Percentiles rank a stretch among this genome's conserved stretches.
These are phyloP conservation scores for Gymnobelideus leadbeateri DNA, from an alignment of 2,113 vertebrate genomes.

Conservation along the genomic window DNA sequence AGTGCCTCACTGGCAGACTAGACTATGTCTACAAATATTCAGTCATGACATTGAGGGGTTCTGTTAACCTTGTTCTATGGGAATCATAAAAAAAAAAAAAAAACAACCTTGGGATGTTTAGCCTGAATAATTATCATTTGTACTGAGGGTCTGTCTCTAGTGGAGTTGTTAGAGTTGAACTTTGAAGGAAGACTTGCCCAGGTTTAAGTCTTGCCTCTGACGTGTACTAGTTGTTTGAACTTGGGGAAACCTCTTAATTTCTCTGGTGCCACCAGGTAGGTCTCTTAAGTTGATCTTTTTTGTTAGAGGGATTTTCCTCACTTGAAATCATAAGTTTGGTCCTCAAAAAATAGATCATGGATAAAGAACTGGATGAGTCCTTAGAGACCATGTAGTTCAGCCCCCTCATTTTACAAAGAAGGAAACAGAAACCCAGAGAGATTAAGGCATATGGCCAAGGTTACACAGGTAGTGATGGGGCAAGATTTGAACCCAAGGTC, in stretches of 20 bases:
- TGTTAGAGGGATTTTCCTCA: not conserved
- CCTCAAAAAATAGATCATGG: not conserved
- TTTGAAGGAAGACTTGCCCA: not conserved
- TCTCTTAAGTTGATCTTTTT: not conserved
- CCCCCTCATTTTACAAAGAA: not conserved
- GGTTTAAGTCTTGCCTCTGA: not conserved
- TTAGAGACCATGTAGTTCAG: not conserved
- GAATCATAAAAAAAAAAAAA: not conserved
- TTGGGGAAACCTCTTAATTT: constrained; percentile 16
- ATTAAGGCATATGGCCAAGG: not conserved
- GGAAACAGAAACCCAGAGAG: not conserved
- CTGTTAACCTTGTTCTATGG: not conserved
- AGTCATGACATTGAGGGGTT: not conserved
- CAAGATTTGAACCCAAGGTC: not conserved
- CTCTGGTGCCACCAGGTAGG: not conserved
- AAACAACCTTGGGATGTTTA: not conserved
- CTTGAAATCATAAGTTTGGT: not conserved
- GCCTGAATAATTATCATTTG: not conserved
- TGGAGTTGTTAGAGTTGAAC: not conserved
- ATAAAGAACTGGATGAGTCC: not conserved
- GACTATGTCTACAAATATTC: not conserved
- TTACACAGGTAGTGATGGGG: not conserved
- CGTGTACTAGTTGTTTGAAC: not conserved
- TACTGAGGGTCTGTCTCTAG: not conserved
- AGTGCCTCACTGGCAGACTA: not conserved